These are phyloP conservation scores for Cheilosia scutellata DNA, from an alignment of 2,888 invertebrate genomes.

Conservation along the genomic window DNA sequence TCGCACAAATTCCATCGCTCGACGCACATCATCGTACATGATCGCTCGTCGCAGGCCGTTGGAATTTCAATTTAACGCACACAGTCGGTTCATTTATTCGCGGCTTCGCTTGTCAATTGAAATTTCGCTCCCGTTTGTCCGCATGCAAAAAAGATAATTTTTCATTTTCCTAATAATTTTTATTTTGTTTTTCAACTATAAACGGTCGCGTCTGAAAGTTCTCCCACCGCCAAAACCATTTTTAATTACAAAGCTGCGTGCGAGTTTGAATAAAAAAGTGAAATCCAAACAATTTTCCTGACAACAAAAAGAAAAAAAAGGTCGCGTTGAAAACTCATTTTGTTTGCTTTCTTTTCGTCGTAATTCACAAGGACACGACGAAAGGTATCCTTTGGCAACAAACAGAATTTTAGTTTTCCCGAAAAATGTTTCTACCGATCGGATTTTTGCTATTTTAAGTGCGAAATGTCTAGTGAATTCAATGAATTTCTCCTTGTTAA, in stretches of 20 bases:
- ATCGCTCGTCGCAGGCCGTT: conserved; percentile 65
- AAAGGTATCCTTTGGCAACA: conserved; percentile 12
- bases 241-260: conserved; percentile 8
- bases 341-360: conserved; percentile 10
- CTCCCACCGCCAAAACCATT: conserved; percentile 5
- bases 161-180: conserved; percentile 23
- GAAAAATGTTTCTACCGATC: conserved; percentile 20
- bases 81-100: conserved; percentile 71
- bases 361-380: conserved; percentile 38
- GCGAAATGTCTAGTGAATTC: conserved; percentile 59
- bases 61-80: conserved; percentile 75
- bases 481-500: conserved; percentile 54
- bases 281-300: conserved; percentile 24
- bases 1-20: conserved; percentile 25
- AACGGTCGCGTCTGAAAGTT: conserved; percentile 52
- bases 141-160: conserved; percentile 36
- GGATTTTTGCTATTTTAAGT: conserved; percentile 15
- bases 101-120: conserved; percentile 73
- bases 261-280: conserved; percentile 18
- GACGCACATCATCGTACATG: conserved; percentile 44
- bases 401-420: neutral
- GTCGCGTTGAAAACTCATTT: conserved; percentile 7
- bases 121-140: conserved; percentile 50
- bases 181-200: conserved; percentile 9
- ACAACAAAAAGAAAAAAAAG: conserved; percentile 5